Base-by-base conservation (phyloP, 2,113 vertebrate species). In the Uropsilus gracilis region DNA sequence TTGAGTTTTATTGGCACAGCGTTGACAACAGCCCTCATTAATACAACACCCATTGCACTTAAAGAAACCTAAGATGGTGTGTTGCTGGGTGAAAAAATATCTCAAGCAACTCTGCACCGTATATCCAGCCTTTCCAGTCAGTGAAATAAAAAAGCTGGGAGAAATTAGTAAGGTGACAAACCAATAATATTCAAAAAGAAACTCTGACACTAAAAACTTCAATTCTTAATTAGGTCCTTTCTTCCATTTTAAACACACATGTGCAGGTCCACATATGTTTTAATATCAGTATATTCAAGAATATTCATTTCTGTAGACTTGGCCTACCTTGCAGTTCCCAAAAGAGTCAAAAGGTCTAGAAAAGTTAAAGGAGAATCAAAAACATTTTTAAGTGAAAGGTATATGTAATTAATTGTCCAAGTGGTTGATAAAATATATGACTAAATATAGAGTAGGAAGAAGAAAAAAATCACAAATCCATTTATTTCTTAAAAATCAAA, bases 351-450 rank as follows among this genome's bases (percentile, higher is more conserved):
- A 97, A 96, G 86, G 95, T 89, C 86, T 87, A 68, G 88, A 92
- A 95, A 98, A 94, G 72, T 97, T 97, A 98, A 98, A 95, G 97
- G 96, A 97, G 93, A 98, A 96, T 76, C 92, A 94, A 94, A 82
- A 96, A 97, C 89, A 80, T 91, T 97, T 97, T 97, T 97, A 96
- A 98, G 97, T 97, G 97, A 97, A 97, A 98, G 97, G 95, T 97
- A 97, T 96, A 96, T 97, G 53, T 93, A 95, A 95, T 95, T 95
- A 97, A 64, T 94, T 94, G 97, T 81, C 78, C 90, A 78, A 94
- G 39, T 94, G 46, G 86, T 84, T 97, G 97, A 94, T 77, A 80
- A 96, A 97, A 94, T 95, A 91, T 68, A 71, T 93, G 69, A 86
- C 61, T 66, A 81, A 94, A 95, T 97, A 53, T 97, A 90, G 89